Evolutionary conservation across 2,113 vertebrate genomes (phyloP).

Genomic region (Puffinus mauretanicus): DNA sequence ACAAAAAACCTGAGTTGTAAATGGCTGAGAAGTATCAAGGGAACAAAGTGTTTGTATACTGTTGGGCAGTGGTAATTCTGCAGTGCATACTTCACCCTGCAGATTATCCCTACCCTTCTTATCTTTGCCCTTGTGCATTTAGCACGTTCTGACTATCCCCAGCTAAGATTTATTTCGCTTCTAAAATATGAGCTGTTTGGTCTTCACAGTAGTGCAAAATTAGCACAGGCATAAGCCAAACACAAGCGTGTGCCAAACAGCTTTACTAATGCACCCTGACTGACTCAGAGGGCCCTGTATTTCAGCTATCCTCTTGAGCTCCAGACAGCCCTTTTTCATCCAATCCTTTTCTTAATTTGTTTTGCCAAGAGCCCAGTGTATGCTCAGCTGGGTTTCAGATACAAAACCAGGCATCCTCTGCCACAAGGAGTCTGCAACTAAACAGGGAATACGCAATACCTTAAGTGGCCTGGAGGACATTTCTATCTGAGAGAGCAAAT

Average conservation of each 20-base stretch:
- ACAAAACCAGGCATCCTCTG: conserved; percentile 27
- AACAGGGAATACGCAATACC: neutral
- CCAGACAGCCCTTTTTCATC: neutral
- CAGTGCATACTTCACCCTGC: neutral
- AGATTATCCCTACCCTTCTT: neutral
- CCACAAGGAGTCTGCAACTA: neutral
- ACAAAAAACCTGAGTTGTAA: neutral
- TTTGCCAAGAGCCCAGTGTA: conserved; percentile 14
- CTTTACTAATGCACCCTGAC: conserved; percentile 48
- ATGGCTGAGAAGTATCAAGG: neutral
- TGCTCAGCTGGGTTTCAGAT: conserved; percentile 24
- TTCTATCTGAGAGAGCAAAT: conserved; percentile 11
- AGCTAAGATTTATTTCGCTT: neutral
- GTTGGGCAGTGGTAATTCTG: neutral
- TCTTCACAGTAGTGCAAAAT: neutral
- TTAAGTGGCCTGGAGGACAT: conserved; percentile 7
- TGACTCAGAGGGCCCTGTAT: neutral
- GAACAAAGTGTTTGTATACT: neutral
- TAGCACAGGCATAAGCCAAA: neutral
- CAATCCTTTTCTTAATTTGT: conserved; percentile 2
- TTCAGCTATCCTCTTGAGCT: conserved; percentile 6
- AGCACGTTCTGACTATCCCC: neutral
- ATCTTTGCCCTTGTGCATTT: neutral
- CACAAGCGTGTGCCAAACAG: neutral
- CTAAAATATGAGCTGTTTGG: neutral